phyloP scores from a whole-genome alignment of 2,797 vertebrate species.

The Capromys pilorides region DNA sequence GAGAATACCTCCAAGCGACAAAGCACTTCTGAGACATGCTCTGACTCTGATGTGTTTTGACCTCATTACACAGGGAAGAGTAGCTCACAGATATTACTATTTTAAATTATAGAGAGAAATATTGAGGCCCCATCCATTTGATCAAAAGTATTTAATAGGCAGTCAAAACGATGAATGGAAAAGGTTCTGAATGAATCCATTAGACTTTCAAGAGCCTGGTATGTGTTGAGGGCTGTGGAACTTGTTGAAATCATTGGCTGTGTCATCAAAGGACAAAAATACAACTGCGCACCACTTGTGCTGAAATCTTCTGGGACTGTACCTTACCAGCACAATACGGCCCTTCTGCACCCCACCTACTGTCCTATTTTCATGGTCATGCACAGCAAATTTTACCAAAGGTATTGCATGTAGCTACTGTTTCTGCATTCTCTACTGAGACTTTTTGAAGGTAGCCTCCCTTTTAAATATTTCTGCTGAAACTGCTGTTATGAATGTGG shows the following conservation, averaged over 20 bases:
- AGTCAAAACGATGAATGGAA: not conserved
- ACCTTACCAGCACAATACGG: rapidly evolving
- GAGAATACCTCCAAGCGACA: not conserved
- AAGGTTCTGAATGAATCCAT: not conserved
- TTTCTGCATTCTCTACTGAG: not conserved
- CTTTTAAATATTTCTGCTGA: not conserved
- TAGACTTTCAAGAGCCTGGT: not conserved
- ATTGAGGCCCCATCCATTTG: not conserved
- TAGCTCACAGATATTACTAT: not conserved
- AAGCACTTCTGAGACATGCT: not conserved
- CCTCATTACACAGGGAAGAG: not conserved
- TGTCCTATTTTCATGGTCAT: not conserved
- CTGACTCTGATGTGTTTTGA: not conserved
- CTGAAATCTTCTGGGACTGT: not conserved
- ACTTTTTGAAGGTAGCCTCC: not conserved
- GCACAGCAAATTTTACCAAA: not conserved
- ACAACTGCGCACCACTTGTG: not conserved
- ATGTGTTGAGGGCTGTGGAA: not conserved
- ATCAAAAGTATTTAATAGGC: not conserved
- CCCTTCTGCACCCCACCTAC: not conserved
- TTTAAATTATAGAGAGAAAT: not conserved
- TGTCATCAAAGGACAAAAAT: not conserved
- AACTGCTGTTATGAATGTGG: not conserved
- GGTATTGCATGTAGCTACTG: rapidly evolving
- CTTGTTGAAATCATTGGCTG: not conserved